Percentiles rank a stretch among this genome's conserved stretches.
These are phyloP conservation scores for Colletes latitarsis DNA, from an alignment of 1,140 invertebrate species.

Conservation along the genomic window DNA sequence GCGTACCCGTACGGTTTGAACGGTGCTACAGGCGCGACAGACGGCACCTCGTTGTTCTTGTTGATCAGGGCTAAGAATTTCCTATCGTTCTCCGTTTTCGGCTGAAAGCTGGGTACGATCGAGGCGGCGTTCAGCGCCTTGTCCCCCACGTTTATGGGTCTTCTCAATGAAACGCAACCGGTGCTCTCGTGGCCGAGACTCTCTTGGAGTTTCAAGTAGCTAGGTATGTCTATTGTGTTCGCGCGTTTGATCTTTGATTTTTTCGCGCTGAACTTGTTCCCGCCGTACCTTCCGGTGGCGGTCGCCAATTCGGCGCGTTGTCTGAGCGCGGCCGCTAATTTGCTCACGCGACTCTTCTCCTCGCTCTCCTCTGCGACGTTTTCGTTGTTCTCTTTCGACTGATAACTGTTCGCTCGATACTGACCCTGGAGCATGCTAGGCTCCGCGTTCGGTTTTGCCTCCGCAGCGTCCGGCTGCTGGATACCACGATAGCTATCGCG, in stretches of 20 bases:
- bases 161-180: conserved; percentile 80
- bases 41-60: conserved; percentile 84
- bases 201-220: conserved; percentile 81
- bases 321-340: conserved; percentile 56
- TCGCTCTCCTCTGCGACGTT: conserved; percentile 42
- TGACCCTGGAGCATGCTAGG: conserved; percentile 18
- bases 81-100: conserved; percentile 91
- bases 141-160: conserved; percentile 83
- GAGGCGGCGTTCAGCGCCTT: conserved; percentile 64
- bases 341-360: conserved; percentile 47
- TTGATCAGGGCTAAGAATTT: conserved; percentile 92
- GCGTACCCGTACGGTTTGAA: conserved; percentile 72
- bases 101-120: conserved; percentile 84
- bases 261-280: conserved; percentile 84
- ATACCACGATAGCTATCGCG: conserved; percentile 22
- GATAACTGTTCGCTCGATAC: conserved; percentile 26
- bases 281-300: conserved; percentile 41
- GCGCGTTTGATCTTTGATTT: conserved; percentile 91
- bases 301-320: conserved; percentile 63
- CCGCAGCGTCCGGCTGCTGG: conserved; percentile 4
- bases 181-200: conserved; percentile 71
- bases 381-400: conserved; percentile 60
- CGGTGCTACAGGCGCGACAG: conserved; percentile 48
- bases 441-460: neutral
- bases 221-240: conserved; percentile 93